Base-by-base conservation (phyloP, 2,888 invertebrate genomes). In the Hetaerina titia region DNA sequence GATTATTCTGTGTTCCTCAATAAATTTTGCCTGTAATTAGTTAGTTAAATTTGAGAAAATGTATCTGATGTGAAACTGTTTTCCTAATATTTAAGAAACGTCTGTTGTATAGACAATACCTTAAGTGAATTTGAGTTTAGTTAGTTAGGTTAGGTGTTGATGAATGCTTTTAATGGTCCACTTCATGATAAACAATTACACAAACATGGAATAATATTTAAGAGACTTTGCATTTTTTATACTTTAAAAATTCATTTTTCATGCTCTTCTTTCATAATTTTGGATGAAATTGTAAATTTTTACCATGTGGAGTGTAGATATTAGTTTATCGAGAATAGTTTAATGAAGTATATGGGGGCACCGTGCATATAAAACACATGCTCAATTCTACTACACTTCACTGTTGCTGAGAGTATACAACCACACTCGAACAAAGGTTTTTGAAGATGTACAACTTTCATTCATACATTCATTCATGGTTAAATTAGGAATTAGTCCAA, bases 221-320 rank as follows among this genome's bases (percentile, higher is more conserved):
- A 92, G 92, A 92, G 92, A 74, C 56, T 56, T 92, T 92, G 92
- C 92, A 92, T 92, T 92, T 92, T 89, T 92, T 74, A 92, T 69
- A 90, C 90, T 89, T 64, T 64, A 74, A 31, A 56, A 92, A 69
- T 92, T 92, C 56, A 92, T 45, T 69, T 69, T 56, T 57, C 31
- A 56, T 69, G 45, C 45, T 69, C 64, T 45, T 45, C 19, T 74
- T 69, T 92, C 56, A 25, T 69, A 81, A 63, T 69, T 69, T 63
- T 2, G 17, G 25, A 22, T 69, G 92, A 25, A 25, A 45, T 63
- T 90, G 64, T 69, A 69, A 56, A 92, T 69, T 69, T 31, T 92
- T 64, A 69, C 22, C 56, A 63, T 56, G 13, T 19, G n/a, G 69
- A 74, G 56, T 89, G 15, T 81, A 31, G 31, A 31, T 0, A 81